Base-by-base conservation (phyloP, 2,113 vertebrate species). In the Colius striatus region DNA sequence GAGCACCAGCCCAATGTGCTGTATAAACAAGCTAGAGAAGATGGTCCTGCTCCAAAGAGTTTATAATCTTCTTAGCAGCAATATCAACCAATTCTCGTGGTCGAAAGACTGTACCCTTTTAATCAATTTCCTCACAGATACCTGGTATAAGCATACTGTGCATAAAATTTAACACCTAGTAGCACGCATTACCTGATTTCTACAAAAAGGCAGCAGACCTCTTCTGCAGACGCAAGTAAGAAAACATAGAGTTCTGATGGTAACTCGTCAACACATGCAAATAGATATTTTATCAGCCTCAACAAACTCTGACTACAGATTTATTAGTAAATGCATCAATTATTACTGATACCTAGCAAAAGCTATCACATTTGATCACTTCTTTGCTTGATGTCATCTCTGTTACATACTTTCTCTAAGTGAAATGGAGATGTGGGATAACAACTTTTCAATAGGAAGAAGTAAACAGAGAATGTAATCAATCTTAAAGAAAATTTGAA, bases 381-480 rank as follows among this genome's bases (percentile, higher is more conserved):
- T 65, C 50, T 41, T 60, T 0, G 0, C 45, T 60, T 41, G 45
- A 45, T 67, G 72, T 38, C 50, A 67, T 55, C 48, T 89, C 72
- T 66, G 7, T 77, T 70, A 87, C 38, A 30, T 20, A 32, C 63
- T 30, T 88, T 75, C 76, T 47, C 65, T 81, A 87, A 89, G 51
- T 48, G 65, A 92, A 65, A 48, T 74, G 83, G 79, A 94, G 68
- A 70, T 73, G 45, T 4, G 20, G 63, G 22, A 67, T 45, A 79
- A 75, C 27, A 90, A 73, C 38, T 80, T 88, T 47, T 82, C 87
- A 73, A 36, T 17, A 68, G 32, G 34, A 89, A 91, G 74, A 68
- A 95, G 80, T 38, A 95, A 96, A 87, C 19, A 23, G 71, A n/a
- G 29, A 92, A 86, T 32, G 47, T 25, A 94, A 91, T 90, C 85